Base-by-base conservation (phyloP, 2,888 invertebrate species). In the Siphlonurus alternatus region DNA sequence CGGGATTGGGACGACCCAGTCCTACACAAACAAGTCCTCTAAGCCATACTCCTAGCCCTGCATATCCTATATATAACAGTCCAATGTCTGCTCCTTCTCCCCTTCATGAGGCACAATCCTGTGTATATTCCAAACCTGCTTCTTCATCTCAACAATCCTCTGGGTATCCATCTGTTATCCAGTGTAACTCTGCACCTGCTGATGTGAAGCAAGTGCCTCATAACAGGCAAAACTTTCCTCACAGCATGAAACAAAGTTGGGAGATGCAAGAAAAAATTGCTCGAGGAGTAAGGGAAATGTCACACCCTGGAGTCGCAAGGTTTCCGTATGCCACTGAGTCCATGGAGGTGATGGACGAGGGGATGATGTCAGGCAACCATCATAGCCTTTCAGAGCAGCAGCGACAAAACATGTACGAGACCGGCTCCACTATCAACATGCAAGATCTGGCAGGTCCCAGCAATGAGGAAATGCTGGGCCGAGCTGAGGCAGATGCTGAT, bases 51-150 rank as follows among this genome's bases (percentile, higher is more conserved):
- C 85, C 84, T 25, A 87, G 87, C 75, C 87, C 79, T 67, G 77
- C 79, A 73, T 86, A 87, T 65, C 87, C 87, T 1, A 72, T 87
- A 63, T 90, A 90, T 74, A 87, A 89, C 74, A 89, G 88, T 76
- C 89, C 90, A 23, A 84, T 86, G 70, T 85, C 86, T 67, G 87
- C 87, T 1, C 87, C 87, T 2, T 76, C 77, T 15, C 74, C 76
- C 2, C 70, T 75, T 2, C 38, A 38, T 38, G 38, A 38, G 15
- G 38, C 38, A 38, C 19, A 56, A 20, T 24, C 61, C n/a, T 61
- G 19, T 24, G 38, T 61, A 15, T 61, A 61, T 20, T 25, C 61
- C 61, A 61, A 61, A 61, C 23, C 60, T 22, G 19, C 60, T 18
- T 18, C 22, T 23, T 60, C 24, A 20, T 60, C 23, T 60, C 38